phyloP scores from a whole-genome alignment of 2,113 vertebrate species.

The Oncorhynchus keta region DNA sequence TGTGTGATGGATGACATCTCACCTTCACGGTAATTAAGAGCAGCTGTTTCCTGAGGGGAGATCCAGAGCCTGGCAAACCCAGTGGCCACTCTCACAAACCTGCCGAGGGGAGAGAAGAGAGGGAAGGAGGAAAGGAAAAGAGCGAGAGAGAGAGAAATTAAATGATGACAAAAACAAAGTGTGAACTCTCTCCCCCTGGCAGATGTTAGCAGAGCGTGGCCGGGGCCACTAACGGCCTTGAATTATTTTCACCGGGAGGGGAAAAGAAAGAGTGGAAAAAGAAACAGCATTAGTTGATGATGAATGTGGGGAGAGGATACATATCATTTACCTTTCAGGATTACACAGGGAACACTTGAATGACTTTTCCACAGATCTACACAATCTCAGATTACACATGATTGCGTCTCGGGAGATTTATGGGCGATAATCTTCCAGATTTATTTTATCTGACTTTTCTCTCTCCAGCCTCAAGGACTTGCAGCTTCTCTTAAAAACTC shows the following conservation, averaged over 20 bases:
- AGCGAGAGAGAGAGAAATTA: conserved; percentile 5
- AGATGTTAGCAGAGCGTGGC: conserved; percentile 15
- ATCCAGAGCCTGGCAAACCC: neutral
- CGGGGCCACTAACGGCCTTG: conserved; percentile 46
- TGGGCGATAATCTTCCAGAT: conserved; percentile 24
- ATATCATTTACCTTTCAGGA: conserved; percentile 61
- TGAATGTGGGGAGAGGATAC: conserved; percentile 45
- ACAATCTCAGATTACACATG: conserved; percentile 27
- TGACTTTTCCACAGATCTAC: conserved; percentile 57
- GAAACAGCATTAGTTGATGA: conserved; percentile 52
- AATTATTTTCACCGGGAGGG: conserved; percentile 30
- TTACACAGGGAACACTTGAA: conserved; percentile 49
- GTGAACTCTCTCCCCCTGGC: conserved; percentile 46
- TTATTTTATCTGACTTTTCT: neutral
- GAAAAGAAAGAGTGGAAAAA: conserved; percentile 1
- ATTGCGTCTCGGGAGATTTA: conserved; percentile 36
- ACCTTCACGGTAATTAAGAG: conserved; percentile 32
- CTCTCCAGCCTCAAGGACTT: neutral
- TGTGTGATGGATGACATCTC: conserved; percentile 36
- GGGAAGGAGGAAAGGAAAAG: neutral
- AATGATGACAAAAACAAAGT: conserved; percentile 27
- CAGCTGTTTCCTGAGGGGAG: conserved; percentile 28
- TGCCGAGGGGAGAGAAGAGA: neutral
- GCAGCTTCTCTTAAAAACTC: neutral
- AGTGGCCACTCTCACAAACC: neutral